Conservation (phyloP, 2,113 vertebrate species). For the Eudyptes chrysolophus region DNA sequence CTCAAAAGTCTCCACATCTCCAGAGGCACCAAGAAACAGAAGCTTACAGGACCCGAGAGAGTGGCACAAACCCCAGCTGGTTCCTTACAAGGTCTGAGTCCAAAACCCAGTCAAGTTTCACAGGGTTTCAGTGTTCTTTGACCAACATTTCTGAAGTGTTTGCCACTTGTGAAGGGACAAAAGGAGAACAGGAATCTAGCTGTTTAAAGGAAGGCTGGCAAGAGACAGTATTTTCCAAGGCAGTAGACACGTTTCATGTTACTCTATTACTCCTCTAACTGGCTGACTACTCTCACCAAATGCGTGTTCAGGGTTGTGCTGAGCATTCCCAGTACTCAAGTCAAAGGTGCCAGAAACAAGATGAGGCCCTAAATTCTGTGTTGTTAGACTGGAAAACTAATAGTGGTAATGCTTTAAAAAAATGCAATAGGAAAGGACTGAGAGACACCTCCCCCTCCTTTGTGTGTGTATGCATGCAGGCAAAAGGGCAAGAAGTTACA, state of each 20-base stretch:
- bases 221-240: not conserved
- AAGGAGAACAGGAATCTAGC: not conserved
- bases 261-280: not conserved
- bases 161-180: not conserved
- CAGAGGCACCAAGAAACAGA: not conserved
- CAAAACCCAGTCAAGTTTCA: not conserved
- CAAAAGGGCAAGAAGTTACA: not conserved
- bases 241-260: not conserved
- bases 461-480: not conserved
- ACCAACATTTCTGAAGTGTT: not conserved
- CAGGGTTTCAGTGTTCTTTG: not conserved
- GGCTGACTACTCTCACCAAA: not conserved
- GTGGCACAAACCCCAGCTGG: not conserved
- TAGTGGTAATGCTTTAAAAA: not conserved
- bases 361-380: not conserved
- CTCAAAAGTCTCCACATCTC: not conserved
- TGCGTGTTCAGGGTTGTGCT: not conserved
- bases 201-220: not conserved
- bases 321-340: not conserved
- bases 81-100: not conserved
- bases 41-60: not conserved
- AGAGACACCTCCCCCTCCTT: not conserved
- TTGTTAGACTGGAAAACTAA: not conserved
- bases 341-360: not conserved
- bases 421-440: not conserved